These are phyloP conservation scores for Sycophila texana DNA, from an alignment of 2,888 invertebrate species.

Conservation along the genomic window DNA sequence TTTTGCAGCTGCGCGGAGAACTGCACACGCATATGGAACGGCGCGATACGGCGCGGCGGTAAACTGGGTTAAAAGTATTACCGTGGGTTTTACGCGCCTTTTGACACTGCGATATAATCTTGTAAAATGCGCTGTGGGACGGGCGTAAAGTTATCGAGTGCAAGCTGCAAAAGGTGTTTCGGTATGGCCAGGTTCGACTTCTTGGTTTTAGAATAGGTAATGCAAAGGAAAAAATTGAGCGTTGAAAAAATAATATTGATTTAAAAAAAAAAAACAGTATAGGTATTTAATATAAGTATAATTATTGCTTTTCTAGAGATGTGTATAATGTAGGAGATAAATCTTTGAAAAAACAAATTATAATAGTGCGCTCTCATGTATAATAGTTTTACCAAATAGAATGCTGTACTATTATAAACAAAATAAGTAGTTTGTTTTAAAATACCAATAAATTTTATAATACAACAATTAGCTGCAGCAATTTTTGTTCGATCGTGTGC, in stretches of 20 bases:
- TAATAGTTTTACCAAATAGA: no score
- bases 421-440: no score
- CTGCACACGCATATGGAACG: background rate
- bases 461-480: background rate
- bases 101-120: background rate
- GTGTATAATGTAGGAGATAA: no score
- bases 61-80: constrained; percentile 39
- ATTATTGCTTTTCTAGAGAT: no score
- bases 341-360: no score
- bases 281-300: no score
- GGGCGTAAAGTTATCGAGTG: background rate
- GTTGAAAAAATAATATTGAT: background rate
- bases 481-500: no score
- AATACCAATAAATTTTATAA: background rate
- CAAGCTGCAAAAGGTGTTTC: background rate
- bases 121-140: background rate
- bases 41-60: background rate
- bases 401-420: no score
- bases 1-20: background rate
- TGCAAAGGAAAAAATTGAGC: background rate
- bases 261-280: no score
- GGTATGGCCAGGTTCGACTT: background rate
- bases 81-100: background rate
- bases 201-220: background rate
- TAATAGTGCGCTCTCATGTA: no score